phyloP scores from a whole-genome alignment of 2,888 invertebrate species.

The Blastobasis adustella region DNA sequence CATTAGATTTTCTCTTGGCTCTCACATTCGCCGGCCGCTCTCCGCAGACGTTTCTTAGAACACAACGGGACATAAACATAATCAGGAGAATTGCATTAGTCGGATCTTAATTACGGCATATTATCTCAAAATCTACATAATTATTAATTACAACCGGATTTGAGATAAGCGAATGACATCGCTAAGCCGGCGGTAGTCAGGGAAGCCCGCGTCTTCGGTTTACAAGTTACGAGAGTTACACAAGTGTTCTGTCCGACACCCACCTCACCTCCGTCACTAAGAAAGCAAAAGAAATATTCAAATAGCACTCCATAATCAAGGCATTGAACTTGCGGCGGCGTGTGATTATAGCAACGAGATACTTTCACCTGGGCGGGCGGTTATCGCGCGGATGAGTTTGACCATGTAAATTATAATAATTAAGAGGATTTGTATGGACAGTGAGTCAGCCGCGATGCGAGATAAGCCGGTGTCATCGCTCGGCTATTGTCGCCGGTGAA shows the following conservation, averaged over 20 bases:
- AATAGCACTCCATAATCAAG: constrained; percentile 64
- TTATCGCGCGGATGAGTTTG: constrained; percentile 51
- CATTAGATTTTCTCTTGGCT: constrained; percentile 3
- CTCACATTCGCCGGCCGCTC: constrained; percentile 6
- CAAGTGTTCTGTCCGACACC: constrained; percentile 3
- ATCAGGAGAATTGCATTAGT: constrained; percentile 2
- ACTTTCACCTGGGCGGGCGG: constrained; percentile 60
- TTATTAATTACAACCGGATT: constrained; percentile 9
- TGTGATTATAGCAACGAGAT: constrained; percentile 60
- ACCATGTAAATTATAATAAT: constrained; percentile 65
- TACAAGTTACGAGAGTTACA: constrained; percentile 8
- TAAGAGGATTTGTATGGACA: constrained; percentile 55
- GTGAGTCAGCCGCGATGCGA: constrained; percentile 59
- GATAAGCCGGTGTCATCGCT: constrained; percentile 61
- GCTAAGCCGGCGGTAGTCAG: constrained; percentile 1
- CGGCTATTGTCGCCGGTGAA: constrained; percentile 47
- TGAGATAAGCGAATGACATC: constrained; percentile 10
- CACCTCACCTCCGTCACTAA: constrained; percentile 16
- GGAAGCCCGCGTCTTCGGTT: not conserved
- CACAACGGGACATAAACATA: constrained; percentile 1
- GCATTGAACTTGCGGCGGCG: constrained; percentile 67
- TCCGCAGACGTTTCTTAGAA: constrained; percentile 5
- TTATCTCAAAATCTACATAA: constrained; percentile 8
- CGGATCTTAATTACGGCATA: constrained; percentile 8
- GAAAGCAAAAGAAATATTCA: constrained; percentile 48